phyloP scores from a whole-genome alignment of 2,797 vertebrate genomes.

The Pseudotriccus pelzelni region DNA sequence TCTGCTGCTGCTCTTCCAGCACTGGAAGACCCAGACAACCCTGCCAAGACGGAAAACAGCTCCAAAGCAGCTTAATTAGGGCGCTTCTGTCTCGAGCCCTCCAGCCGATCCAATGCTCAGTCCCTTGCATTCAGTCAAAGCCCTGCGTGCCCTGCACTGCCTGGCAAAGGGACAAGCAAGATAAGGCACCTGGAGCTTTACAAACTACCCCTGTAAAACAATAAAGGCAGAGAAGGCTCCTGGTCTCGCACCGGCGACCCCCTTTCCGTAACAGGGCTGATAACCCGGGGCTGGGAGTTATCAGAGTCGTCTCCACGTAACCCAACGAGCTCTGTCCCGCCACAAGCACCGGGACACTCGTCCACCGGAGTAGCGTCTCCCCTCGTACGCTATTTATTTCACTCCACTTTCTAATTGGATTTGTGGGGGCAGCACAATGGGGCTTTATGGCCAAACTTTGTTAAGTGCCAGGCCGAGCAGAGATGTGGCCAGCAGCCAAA shows the following conservation, averaged over 20 bases:
- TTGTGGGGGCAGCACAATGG: conserved; percentile 85
- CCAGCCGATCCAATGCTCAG: neutral
- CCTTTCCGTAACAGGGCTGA: conserved; percentile 1
- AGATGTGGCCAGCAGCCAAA: conserved; percentile 82
- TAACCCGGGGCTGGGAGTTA: neutral
- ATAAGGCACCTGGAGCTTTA: conserved; percentile 10
- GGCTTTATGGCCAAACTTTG: conserved; percentile 85
- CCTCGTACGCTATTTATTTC: conserved; percentile 66
- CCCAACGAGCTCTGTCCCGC: neutral
- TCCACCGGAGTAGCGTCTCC: conserved; percentile 24
- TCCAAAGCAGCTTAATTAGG: neutral
- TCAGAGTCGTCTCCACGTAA: neutral
- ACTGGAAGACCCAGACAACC: neutral
- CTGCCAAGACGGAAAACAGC: neutral
- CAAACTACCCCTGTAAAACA: neutral
- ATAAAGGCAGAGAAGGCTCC: conserved; percentile 5
- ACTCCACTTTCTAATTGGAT: conserved; percentile 85
- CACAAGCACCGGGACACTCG: neutral
- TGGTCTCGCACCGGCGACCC: neutral
- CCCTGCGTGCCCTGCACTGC: neutral
- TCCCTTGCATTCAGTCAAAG: neutral
- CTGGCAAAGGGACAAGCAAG: conserved; percentile 49
- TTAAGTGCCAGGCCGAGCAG: conserved; percentile 83
- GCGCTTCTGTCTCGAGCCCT: neutral
- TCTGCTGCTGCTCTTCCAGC: neutral